A percentile compares a stretch with the other conserved stretches of the same genome.
These are phyloP conservation scores for Urosaurus nigricauda DNA, from an alignment of 2,797 vertebrate species.

Conservation along the genomic window DNA sequence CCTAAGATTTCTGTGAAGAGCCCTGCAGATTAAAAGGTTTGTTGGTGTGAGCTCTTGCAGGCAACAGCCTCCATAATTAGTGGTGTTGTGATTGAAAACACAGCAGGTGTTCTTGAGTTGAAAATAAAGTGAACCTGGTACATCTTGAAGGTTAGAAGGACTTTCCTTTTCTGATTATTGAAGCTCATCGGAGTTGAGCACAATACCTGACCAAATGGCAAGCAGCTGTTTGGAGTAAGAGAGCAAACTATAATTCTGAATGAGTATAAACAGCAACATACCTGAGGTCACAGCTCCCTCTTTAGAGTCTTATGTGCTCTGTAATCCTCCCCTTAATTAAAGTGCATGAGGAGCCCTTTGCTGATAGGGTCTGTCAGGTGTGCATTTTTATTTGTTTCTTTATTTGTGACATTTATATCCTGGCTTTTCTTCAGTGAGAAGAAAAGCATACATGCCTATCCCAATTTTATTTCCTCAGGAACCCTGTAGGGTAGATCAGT, in stretches of 20 bases:
- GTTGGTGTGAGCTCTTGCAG: not conserved
- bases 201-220: not conserved
- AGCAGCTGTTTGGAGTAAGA: not conserved
- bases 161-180: not conserved
- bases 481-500: not conserved
- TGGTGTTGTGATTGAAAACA: slow-evolving; percentile 9
- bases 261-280: not conserved
- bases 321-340: not conserved
- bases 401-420: not conserved
- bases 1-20: not conserved
- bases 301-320: not conserved
- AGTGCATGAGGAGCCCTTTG: not conserved
- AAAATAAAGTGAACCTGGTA: slow-evolving; percentile 4
- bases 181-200: not conserved
- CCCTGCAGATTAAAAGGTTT: slow-evolving; percentile 12
- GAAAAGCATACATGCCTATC: not conserved
- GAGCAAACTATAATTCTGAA: not conserved
- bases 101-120: not conserved
- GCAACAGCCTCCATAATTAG: not conserved
- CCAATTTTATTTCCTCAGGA: too few relatives aligned
- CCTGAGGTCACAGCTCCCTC: not conserved
- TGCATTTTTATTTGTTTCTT: not conserved
- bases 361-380: not conserved
- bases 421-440: not conserved
- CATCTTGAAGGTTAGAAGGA: not conserved